Base-by-base conservation (phyloP, 2,797 vertebrate species). In the Notoglanidium macrostoma region DNA sequence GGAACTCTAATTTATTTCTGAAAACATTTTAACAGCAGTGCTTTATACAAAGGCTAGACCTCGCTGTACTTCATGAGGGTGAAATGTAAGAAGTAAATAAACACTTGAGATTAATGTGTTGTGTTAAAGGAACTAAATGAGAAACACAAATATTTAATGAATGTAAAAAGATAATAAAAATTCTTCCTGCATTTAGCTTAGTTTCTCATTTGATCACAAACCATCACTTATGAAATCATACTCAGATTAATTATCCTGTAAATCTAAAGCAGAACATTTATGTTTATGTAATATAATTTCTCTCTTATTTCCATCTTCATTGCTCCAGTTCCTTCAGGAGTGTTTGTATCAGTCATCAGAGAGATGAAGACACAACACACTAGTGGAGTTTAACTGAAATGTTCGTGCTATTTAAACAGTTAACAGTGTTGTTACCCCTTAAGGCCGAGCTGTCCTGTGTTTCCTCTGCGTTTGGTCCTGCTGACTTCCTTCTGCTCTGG, bases 391-490 rank as follows among this genome's bases (percentile, higher is more conserved):
- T 2, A 77, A 29, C 15, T 51, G 15, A 32, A 77, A 23, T 19
- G 15, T 29, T 77, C 6, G 2, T 32, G 51, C 29, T 11, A 9
- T 11, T 19, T 32, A 55, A 78, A 78, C 7, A 78, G 77, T 61
- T 46, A 84, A 59, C 7, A 59, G 8, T 19, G 35, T 29, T 79
- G 82, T 96, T 97, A 99, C 98, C 98, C 98, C 94, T 98, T 97
- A 63, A 99, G 97, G 59, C 96, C 96, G 88, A 99, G 97, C 88
- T 97, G 96, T 35, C 96, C 97, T 82, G 95, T 93, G 86, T 63
- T 85, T 49, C 96, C 97, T 92, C 97, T 95, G 93, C 98, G 95
- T 95, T 98, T 99, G 90, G 97, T 95, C 92, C 98, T 95, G 95
- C 93, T 97, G 92, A 96, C 95, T 93, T 96, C 94, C 92, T 94